Evolutionary conservation across 2,113 vertebrate species (phyloP).

Genomic region (Madoqua kirkii): DNA sequence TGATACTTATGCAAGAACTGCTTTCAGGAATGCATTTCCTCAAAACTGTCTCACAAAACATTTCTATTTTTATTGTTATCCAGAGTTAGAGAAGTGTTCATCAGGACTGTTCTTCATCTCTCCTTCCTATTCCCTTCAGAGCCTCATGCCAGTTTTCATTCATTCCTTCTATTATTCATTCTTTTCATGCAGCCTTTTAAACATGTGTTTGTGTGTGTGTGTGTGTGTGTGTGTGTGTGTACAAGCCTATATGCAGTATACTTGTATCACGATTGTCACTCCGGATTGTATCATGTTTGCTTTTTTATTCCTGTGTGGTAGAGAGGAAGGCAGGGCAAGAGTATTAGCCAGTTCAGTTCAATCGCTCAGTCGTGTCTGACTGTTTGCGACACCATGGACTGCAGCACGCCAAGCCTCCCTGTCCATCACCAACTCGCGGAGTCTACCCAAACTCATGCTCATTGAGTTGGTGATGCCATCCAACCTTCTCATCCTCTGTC

Average conservation of each 20-base stretch:
- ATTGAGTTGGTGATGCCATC: not conserved
- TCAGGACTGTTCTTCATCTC: not conserved
- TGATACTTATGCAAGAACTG: not conserved
- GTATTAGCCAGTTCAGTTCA: not conserved
- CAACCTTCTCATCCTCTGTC: not conserved
- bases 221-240: too few relatives aligned
- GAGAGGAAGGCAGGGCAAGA: not conserved
- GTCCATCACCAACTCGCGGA: not conserved
- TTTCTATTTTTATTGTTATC: not conserved
- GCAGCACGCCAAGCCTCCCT: not conserved
- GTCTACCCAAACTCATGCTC: not conserved
- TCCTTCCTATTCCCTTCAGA: not conserved
- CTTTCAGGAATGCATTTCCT: not conserved
- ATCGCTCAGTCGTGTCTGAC: accelerated
- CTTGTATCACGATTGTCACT: not conserved
- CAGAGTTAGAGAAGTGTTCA: not conserved
- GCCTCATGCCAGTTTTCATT: not conserved
- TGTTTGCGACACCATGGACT: not conserved
- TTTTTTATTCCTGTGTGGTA: not conserved
- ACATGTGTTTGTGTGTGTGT: not conserved
- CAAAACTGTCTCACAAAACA: not conserved
- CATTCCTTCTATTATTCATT: not conserved
- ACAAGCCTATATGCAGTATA: not conserved
- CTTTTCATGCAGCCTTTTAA: not conserved
- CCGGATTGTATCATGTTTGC: not conserved